phyloP scores from a whole-genome alignment of 1,140 invertebrate species.

The Bombyx mori region ASM3026992v2 NC_085125.1:2643001-2643500 shows the following conservation, averaged over 20 bases:
- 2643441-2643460: not conserved
- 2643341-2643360: slow-evolving; percentile 2
- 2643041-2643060: too few relatives aligned
- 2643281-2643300: slow-evolving; percentile 3
- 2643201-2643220: slow-evolving; percentile 2
- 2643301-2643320: slow-evolving; percentile 4
- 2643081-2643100: too few relatives aligned
- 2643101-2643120: slow-evolving; percentile 2
- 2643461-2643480: slow-evolving; percentile 5
- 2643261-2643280: slow-evolving; percentile 2
- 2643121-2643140: not conserved
- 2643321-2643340: slow-evolving; percentile 1
- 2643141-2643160: slow-evolving; percentile 4
- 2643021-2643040: too few relatives aligned
- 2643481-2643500: not conserved
- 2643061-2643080: too few relatives aligned
- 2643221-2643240: slow-evolving; percentile 3
- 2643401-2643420: not conserved
- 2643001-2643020: too few relatives aligned
- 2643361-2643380: not conserved
- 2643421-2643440: slow-evolving; percentile 1
- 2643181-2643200: slow-evolving; percentile 1
- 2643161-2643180: slow-evolving; percentile 1
- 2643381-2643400: slow-evolving; percentile 1
- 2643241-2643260: not conserved